Conservation (phyloP, 2,888 invertebrate species). For the Elaeidobius kamerunicus region DNA sequence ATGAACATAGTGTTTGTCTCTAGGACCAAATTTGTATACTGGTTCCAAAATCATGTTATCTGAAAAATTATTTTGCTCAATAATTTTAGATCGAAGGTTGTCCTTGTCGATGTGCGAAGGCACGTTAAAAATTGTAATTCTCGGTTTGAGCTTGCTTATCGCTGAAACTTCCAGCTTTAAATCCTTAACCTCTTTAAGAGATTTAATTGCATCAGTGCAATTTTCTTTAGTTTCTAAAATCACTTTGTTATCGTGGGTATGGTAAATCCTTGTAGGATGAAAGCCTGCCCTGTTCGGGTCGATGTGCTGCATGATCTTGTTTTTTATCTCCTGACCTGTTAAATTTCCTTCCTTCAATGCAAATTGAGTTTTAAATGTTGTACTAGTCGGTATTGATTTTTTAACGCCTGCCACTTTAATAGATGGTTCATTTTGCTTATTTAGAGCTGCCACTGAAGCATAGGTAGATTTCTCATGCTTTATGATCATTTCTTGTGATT, state of each 20-base stretch:
- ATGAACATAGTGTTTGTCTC: constrained; percentile 14
- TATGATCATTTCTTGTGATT: neutral
- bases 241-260: neutral
- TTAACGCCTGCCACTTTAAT: constrained; percentile 1
- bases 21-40: constrained; percentile 10
- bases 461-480: neutral
- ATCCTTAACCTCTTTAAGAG: neutral
- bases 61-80: neutral
- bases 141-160: neutral
- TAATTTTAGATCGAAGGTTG: neutral
- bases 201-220: neutral
- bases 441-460: neutral
- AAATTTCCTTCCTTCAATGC: neutral
- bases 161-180: neutral
- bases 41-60: neutral
- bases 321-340: neutral
- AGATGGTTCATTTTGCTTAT: too few relatives aligned
- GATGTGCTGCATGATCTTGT: neutral
- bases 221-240: neutral
- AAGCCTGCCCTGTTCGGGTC: constrained; percentile 1
- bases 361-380: neutral
- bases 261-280: constrained; percentile 4
- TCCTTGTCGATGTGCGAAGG: constrained; percentile 1
- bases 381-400: neutral
- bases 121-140: constrained; percentile 6